Base-by-base conservation (phyloP, 2,113 vertebrate genomes). In the Dasyprocta punctata region DNA sequence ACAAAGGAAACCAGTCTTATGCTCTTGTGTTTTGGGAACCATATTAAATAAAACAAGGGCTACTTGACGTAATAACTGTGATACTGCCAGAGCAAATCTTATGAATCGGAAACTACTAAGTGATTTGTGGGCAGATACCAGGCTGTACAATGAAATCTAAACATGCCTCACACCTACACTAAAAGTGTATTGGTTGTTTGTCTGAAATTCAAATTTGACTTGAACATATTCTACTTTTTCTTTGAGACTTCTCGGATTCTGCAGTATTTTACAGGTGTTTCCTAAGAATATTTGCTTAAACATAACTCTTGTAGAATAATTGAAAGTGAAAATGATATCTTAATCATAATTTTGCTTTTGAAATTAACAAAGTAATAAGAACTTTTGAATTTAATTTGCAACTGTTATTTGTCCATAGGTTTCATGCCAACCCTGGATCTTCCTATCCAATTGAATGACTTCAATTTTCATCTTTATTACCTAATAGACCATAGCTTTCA, bases 401-500 rank as follows among this genome's bases (percentile, higher is more conserved):
- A 86, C 0, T 80, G 5, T 38, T 0, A 81, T 71, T 58, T 87
- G 8, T 11, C 14, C 33, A 95, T 19, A 8, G 20, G 28, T 24
- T 96, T 60, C 22, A 86, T 41, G 84, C 61, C 11, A 97, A 75
- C 3, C 33, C 10, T 58, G 90, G 16, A 82, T 0, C 60, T 95
- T 95, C 47, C 26, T 52, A 78, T 78, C 41, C 91, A 97, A 92
- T 33, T 78, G 90, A 97, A 1, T 83, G 58, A 24, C 78, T 96
- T 71, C 7, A 58, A 69, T 83, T 97, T 97, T 94, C 3, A 94
- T 73, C 69, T 89, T 96, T 98, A 98, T 41, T 97, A 41, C 87
- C 80, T 93, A 97, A 97, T 97, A 98, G 98, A 92, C 89, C 87
- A 80, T 49, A 77, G 0, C 30, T 96, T 98, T 98, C 98, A 98